Conservation (phyloP, 2,113 vertebrate genomes). For the Nycticorax nycticorax region DNA sequence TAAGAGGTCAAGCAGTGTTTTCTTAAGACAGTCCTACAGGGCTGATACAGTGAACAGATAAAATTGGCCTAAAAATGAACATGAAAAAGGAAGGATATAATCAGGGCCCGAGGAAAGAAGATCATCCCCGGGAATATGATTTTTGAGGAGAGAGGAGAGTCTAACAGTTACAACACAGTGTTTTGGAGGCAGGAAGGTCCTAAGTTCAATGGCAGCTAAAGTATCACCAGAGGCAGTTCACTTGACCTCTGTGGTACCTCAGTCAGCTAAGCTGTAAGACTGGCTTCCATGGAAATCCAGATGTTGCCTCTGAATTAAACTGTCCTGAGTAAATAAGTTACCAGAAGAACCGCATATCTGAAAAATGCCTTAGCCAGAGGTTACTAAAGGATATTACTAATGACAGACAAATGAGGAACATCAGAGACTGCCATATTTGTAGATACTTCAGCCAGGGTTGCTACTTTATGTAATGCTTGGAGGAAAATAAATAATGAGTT, state of each 20-base stretch:
- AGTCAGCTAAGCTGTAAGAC: slow-evolving; percentile 72
- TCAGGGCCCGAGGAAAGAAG: background rate
- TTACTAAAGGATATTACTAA: slow-evolving; percentile 50
- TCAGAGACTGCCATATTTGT: slow-evolving; percentile 17
- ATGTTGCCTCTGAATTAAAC: slow-evolving; percentile 63
- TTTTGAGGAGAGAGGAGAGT: background rate
- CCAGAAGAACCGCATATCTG: slow-evolving; percentile 51
- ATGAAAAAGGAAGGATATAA: slow-evolving; percentile 24
- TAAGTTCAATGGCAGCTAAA: slow-evolving; percentile 54
- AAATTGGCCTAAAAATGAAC: background rate
- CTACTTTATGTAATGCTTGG: background rate
- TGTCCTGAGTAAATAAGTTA: slow-evolving; percentile 73
- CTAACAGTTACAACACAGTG: slow-evolving; percentile 16
- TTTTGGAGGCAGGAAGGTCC: slow-evolving; percentile 52
- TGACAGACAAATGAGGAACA: slow-evolving; percentile 28
- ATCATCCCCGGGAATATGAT: slow-evolving; percentile 25
- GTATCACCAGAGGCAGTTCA: slow-evolving; percentile 63
- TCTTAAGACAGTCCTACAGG: slow-evolving; percentile 7
- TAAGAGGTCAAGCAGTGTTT: slow-evolving; percentile 39
- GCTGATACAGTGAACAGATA: background rate
- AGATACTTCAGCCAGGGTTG: background rate
- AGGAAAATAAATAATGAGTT: background rate
- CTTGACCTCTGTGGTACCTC: slow-evolving; percentile 68
- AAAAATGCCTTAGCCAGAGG: slow-evolving; percentile 46
- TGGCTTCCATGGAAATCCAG: slow-evolving; percentile 70